These are phyloP conservation scores for Saguinus midas DNA, from an alignment of 2,113 vertebrate genomes.

Conservation along the genomic window DNA sequence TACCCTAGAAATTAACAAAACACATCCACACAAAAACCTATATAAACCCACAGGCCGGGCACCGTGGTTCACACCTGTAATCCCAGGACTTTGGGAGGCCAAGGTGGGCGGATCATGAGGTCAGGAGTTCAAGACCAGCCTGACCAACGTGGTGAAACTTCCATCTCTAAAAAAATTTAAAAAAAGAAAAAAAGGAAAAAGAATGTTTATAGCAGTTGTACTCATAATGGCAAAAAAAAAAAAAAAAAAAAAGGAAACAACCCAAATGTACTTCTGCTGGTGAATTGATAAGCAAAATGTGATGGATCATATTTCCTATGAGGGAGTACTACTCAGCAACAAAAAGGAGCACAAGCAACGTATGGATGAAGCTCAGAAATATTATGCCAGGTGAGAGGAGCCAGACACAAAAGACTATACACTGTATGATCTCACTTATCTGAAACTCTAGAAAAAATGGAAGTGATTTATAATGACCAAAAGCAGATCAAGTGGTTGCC, in stretches of 20 bases:
- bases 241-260: neutral
- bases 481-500: neutral
- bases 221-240: neutral
- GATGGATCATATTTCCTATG: neutral
- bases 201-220: neutral
- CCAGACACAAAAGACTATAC: neutral
- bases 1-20: slow-evolving; percentile 9
- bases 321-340: neutral
- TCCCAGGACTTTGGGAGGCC: no score
- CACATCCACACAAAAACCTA: neutral
- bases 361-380: neutral
- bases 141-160: no score
- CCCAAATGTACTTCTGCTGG: neutral
- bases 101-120: no score
- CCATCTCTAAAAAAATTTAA: no score
- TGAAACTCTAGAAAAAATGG: neutral
- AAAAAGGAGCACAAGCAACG: neutral
- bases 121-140: no score
- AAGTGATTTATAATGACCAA: neutral
- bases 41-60: neutral
- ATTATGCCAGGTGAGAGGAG: neutral
- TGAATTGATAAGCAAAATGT: neutral
- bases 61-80: no score
- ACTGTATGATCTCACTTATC: neutral
- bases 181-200: neutral